Evolutionary conservation across 2,797 vertebrate genomes (phyloP), one percentile per base, ranked within the genome.

Genomic region (Aldrovandia affinis): DNA sequence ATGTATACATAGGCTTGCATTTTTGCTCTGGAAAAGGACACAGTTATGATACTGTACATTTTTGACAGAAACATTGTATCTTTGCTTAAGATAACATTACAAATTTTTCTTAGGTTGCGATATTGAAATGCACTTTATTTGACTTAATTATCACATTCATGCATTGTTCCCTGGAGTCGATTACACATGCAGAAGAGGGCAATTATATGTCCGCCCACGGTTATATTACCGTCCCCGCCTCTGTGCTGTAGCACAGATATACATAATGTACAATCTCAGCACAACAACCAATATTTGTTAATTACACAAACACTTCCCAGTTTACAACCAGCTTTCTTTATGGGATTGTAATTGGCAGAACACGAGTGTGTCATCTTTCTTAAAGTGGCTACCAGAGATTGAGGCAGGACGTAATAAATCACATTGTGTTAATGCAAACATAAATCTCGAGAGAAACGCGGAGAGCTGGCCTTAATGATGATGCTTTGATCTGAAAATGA

Each of bases 321-420:
- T 91, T 91, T 93, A 84, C 89, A 91, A 88, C 88, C 80, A 87
- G 78, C 83, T 70, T 83, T 91, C 87, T 89, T 84, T 90, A 92
- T 91, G 82, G 81, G 70, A 50, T 87, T 87, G 81, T 83, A 92
- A 92, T 89, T 84, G 83, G 81, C 63, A 85, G 90, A 78, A 89
- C 81, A 91, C 87, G 86, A 85, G 85, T 85, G 83, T 88, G 59
- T 85, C 92, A 88, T 88, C 80, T 89, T 85, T 87, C 85, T 88
- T 86, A 85, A 84, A 89, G 92, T 91, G 86, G 88, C 87, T 90
- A 89, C 85, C 91, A 90, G 89, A 84, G 80, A 78, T 83, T 89
- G 89, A 93, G 86, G 86, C 90, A 91, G 87, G 90, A 90, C 90
- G 90, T 90, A 90, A 92, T 91, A 93, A 92, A 92, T 93, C 92